Evolutionary conservation across 2,888 invertebrate genomes (phyloP), one percentile per base, ranked within the genome.

Genomic region (Lapara coniferarum): DNA sequence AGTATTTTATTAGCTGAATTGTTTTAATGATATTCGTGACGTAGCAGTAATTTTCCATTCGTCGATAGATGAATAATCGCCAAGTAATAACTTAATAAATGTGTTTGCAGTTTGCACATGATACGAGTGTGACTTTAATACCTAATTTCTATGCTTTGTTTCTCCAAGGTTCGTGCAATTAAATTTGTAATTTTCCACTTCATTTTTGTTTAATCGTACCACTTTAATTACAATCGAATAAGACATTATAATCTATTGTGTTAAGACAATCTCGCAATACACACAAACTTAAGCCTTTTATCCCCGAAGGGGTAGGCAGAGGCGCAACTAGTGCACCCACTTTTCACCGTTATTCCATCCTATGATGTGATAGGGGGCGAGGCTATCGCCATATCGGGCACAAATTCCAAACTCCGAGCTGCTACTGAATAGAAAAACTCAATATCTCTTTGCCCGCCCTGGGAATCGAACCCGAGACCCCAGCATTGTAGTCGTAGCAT

Each of bases 1-100:
- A 58, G 37, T 46, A 68, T 51, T 66, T 68, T 70, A 72, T 74
- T 71, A 75, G 71, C 72, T 72, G 67, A 77, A 76, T 69, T 73
- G 71, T 71, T 75, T 71, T 30, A 72, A 75, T 71, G 30, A 66
- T 71, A 68, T 74, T 71, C 67, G 19, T 68, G 66, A 68, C 68
- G 66, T 46, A 67, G 19, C 55, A 19, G 55, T 56, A 44, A 53
- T 53, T 46, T 58, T 70, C 56, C 66, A 53, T 66, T 53, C 10
- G 13, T 63, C 30, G 30, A 66, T n/a, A 25, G 3, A 56, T 19
- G 25, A 66, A 55, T 66, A 46, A 66, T 25, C 12, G 19, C 56
- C 56, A 56, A 25, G 25, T 25, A 25, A 25, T 25, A 25, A 56
- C 25, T 56, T 7, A 37, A 56, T 56, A 56, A 13, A 51, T 10